Base-by-base conservation (phyloP, 2,797 vertebrate species). In the Chrysolophus pictus region DNA sequence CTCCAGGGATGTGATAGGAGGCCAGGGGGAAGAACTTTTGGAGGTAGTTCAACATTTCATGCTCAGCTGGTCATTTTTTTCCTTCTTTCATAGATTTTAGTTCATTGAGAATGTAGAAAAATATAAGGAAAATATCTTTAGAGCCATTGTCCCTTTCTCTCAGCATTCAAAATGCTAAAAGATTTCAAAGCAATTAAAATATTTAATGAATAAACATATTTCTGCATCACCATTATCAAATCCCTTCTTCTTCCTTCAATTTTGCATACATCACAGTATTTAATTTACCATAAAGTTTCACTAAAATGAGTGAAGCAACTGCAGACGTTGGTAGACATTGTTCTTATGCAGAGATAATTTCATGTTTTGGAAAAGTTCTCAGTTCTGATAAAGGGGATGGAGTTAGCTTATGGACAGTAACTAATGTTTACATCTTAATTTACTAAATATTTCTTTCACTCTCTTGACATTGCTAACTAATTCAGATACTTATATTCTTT, bases 401-500 rank as follows among this genome's bases (percentile, higher is more conserved):
- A 71, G 47, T 39, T 58, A 79, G 21, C 33, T 72, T 0, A 1
- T 44, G 62, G 84, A 62, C 37, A 65, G 68, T 74, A 74, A 51
- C 56, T 62, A 44, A 23, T 58, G 37, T 31, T 8, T 73, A 79
- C 53, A 11, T 91, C 93, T 95, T 84, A 80, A 91, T 96, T 96
- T 86, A 42, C 46, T 46, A 82, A 63, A 84, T 88, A 93, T 95
- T 90, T 94, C 67, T 96, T 92, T 93, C 75, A 87, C 5, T 31
- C 62, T 63, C 60, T 91, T 95, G 84, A 94, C 93, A 88, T 31
- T 85, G 29, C 33, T 84, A 96, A 91, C 87, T 94, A 95, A 91
- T 96, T 96, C 83, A 88, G 51, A 94, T 93, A 71, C 80, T 92
- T 79, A 77, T 23, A 68, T 96, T 93, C 90, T 96, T 95, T 96